Evolutionary conservation across 2,797 vertebrate genomes (phyloP), one percentile per base, ranked within the genome.

Genomic region (Muscicapa comitata): DNA sequence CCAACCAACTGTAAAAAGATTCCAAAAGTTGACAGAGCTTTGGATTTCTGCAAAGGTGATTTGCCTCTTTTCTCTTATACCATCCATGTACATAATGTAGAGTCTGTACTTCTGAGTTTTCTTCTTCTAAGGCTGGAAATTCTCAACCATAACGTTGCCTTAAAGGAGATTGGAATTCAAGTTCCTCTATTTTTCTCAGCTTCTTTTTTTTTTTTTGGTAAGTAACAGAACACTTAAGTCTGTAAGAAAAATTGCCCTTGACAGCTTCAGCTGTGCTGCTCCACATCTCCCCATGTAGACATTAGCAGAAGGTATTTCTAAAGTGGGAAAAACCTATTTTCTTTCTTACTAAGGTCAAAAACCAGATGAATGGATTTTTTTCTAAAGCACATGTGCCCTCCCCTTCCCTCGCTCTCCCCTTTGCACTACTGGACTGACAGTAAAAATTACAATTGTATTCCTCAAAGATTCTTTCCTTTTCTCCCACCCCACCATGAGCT

Each of bases 211-310:
- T 85, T 86, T 59, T 42, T 57, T 7, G 10, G 10, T 77, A 77
- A 95, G 84, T 94, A 91, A 91, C 17, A 1, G 81, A 83, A 43
- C 72, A 88, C 91, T 95, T 96, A 95, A 94, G 55, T 93, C 74
- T 88, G 19, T 81, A 88, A 94, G 96, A 94, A 94, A 96, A 97
- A 96, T 97, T 95, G 88, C 38, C 62, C 38, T 85, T 97, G 95
- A 96, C 96, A 97, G 91, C 66, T 94, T 96, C 95, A 90, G 45
- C 88, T 91, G 85, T 2, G 2, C 85, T 83, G 26, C 70, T 96
- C 71, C 68, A 68, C n/a, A 58, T 94, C 28, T 91, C 62, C 47
- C 35, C 37, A 33, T 67, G 71, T 54, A 94, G 93, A 77, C 31
- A 81, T 93, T 91, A 94, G 29, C 53, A 86, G 45, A 75, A 95